Base-by-base conservation (phyloP, 2,797 vertebrate genomes). In the Oreortyx pictus region DNA sequence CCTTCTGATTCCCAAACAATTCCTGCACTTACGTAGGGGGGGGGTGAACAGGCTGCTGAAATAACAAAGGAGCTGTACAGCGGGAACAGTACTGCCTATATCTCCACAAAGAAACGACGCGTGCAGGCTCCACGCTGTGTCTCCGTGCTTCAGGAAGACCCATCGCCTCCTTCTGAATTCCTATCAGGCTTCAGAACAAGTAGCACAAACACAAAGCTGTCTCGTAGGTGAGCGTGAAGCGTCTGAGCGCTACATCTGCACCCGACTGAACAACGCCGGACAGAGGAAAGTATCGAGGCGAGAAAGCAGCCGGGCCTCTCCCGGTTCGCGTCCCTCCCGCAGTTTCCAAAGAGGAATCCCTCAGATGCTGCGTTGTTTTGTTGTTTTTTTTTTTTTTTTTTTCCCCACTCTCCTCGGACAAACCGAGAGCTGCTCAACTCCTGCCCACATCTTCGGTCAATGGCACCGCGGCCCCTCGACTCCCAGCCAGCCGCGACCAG, bases 51-150 rank as follows among this genome's bases (percentile, higher is more conserved):
- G 54, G 1, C 27, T 6, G 44, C n/a, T 6, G 64, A 31, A 17
- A 1, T 3, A 5, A 16, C 7, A 8, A 3, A 6, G 35, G 19
- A 56, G n/a, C 47, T 3, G 25, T 49, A 2, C 31, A 1, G 0
- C 4, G 35, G 15, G 16, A 43, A 14, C 2, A 7, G n/a, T 25
- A 1, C 18, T 3, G 10, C 4, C 5, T 37, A 25, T 8, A n/a
- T n/a, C 18, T n/a, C 22, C 6, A 6, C 39, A 4, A 6, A 1
- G 49, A 0, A 6, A 46, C 3, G 11, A 6, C 9, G 16, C 44
- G 4, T 0, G 46, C 1, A 2, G 18, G 41, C 61, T 37, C 43
- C 11, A 2, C 11, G 14, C n/a, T 1, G 2, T 0, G 3, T 37
- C 18, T 27, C 27, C 1, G 4, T 6, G 37, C 65, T 18, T 44